These are phyloP conservation scores for Pavo muticus DNA, from an alignment of 2,113 vertebrate species.

Conservation along the genomic window DNA sequence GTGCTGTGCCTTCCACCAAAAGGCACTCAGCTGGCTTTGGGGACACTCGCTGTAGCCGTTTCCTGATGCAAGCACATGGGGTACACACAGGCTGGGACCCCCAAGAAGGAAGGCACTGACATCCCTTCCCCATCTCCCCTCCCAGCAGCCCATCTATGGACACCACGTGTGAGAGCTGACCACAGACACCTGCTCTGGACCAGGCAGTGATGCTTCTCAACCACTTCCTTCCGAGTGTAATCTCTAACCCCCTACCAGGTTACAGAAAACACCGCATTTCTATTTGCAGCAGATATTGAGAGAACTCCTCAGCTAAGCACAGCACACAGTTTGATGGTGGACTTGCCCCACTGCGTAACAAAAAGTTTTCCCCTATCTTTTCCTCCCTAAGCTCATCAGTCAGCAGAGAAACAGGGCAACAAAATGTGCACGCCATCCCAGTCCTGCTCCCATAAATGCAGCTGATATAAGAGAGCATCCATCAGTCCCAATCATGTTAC, in stretches of 20 bases:
- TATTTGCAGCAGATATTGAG: neutral
- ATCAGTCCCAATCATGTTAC: fast-evolving
- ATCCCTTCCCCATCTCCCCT: neutral
- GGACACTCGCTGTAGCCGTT: neutral
- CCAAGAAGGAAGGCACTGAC: no score
- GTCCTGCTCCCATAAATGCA: neutral
- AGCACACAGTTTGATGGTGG: neutral
- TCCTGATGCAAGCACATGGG: neutral
- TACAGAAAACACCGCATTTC: neutral
- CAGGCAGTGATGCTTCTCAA: neutral
- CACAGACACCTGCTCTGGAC: no score
- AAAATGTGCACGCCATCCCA: neutral
- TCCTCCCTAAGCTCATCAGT: neutral
- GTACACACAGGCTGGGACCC: neutral
- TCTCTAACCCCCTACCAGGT: neutral
- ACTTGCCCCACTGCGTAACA: neutral
- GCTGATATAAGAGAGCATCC: neutral
- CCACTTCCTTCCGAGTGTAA: neutral
- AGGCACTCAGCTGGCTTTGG: neutral
- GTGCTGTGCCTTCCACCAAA: neutral
- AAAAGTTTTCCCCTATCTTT: neutral
- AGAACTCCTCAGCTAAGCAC: neutral
- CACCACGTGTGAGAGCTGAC: neutral
- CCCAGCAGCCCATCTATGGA: neutral
- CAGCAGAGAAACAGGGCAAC: neutral